These are phyloP conservation scores for Chrysochloris asiatica DNA, from an alignment of 2,113 vertebrate genomes.

Conservation along the genomic window DNA sequence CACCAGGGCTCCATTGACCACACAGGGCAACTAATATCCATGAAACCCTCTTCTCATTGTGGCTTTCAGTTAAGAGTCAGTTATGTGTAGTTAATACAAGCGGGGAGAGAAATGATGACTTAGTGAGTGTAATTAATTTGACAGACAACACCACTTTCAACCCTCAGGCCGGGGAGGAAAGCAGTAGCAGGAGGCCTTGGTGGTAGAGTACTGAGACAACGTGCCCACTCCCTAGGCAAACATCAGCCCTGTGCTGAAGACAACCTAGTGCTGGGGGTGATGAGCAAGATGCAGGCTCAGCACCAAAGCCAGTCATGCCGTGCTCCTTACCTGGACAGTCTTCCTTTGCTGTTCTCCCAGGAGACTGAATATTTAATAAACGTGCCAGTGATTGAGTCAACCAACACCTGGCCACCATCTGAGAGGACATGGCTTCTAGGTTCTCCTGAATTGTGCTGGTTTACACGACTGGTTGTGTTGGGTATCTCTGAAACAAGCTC, in stretches of 20 bases:
- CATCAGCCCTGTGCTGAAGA: not conserved
- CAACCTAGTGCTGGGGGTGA: not conserved
- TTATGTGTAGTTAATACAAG: not conserved
- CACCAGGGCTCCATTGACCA: too few species aligned
- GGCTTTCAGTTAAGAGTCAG: not conserved
- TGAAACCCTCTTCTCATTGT: not conserved
- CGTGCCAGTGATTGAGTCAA: not conserved
- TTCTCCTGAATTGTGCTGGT: not conserved
- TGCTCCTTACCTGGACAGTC: not conserved
- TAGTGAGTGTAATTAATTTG: not conserved
- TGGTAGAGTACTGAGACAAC: not conserved
- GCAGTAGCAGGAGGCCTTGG: fast-evolving
- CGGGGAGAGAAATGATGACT: not conserved
- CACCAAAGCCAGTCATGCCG: not conserved
- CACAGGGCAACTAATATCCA: fast-evolving
- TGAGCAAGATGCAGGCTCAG: not conserved
- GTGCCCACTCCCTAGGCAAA: not conserved
- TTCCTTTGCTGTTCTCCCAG: not conserved
- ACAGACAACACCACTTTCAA: not conserved
- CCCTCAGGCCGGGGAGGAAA: not conserved
- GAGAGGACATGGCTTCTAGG: not conserved
- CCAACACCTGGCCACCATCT: not conserved
- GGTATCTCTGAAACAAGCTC: not conserved
- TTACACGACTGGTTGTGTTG: not conserved
- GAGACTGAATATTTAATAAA: not conserved